phyloP scores from a whole-genome alignment of 1,140 invertebrate genomes.

The Tetranychus urticae region DNA sequence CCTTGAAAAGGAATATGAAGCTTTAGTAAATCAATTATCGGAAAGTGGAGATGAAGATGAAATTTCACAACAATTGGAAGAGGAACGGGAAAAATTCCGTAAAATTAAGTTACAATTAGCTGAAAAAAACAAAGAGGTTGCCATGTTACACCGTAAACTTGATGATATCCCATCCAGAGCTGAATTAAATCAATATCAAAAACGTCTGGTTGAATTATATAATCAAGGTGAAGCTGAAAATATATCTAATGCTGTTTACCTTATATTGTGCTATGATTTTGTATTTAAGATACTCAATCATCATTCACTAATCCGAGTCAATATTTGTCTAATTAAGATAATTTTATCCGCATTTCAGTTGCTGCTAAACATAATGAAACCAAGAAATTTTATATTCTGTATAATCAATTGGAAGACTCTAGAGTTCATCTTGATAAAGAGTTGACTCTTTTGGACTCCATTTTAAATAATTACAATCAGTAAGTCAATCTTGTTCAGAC shows the following conservation, averaged over 20 bases:
- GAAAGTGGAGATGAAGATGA: constrained; percentile 14
- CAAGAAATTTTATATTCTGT: constrained; percentile 86
- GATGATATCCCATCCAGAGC: constrained; percentile 75
- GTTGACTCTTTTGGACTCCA: constrained; percentile 67
- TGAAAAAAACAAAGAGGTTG: constrained; percentile 21
- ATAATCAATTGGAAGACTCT: constrained; percentile 84
- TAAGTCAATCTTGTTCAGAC: neutral
- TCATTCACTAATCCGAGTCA: neutral
- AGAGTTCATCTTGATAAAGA: constrained; percentile 76
- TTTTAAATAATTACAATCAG: constrained; percentile 48
- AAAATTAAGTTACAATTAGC: constrained; percentile 11
- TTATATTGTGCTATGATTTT: constrained; percentile 4
- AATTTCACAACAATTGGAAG: constrained; percentile 14
- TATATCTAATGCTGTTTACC: neutral
- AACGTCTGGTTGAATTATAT: constrained; percentile 80
- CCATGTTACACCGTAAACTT: constrained; percentile 44
- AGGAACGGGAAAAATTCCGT: neutral
- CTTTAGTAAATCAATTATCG: neutral
- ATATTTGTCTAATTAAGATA: neutral
- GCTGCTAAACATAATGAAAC: constrained; percentile 82
- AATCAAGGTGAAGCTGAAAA: constrained; percentile 48
- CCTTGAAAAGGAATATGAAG: neutral
- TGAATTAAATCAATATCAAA: constrained; percentile 81
- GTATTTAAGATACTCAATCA: constrained; percentile 4
- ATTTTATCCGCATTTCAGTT: constrained; percentile 35